Evolutionary conservation across 2,888 invertebrate species (phyloP).

Genomic region (Phorcus lineatus): DNA sequence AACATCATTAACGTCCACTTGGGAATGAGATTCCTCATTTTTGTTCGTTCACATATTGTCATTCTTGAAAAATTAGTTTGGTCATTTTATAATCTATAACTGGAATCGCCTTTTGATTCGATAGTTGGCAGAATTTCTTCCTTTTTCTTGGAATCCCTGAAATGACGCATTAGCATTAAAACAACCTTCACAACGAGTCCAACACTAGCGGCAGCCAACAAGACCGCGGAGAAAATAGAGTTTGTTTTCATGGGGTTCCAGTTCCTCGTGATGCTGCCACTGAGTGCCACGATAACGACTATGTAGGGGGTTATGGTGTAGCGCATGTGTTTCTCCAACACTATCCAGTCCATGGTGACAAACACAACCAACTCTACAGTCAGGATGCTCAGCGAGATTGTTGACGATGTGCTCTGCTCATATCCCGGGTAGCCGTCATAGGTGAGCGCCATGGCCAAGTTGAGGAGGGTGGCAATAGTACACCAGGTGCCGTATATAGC

Average conservation of each 20-base stretch:
- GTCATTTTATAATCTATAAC: no score
- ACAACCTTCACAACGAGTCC: conserved; percentile 42
- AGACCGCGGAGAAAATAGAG: conserved; percentile 58
- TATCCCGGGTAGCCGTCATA: background rate
- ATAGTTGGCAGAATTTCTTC: background rate
- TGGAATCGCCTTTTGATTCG: background rate
- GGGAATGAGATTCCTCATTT: no score
- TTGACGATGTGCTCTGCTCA: conserved; percentile 48
- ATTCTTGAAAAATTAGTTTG: no score
- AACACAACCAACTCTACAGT: conserved; percentile 56
- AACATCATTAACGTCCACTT: no score
- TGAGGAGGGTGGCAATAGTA: background rate
- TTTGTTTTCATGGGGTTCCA: conserved; percentile 56
- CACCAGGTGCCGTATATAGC: background rate
- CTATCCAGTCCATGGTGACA: conserved; percentile 62
- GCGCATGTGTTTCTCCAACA: conserved; percentile 65
- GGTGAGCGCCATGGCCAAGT: background rate
- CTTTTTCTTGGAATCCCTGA: background rate
- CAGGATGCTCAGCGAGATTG: conserved; percentile 60
- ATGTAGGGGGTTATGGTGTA: conserved; percentile 71
- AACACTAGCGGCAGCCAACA: conserved; percentile 46
- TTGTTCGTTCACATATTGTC: no score
- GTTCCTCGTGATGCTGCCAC: conserved; percentile 62
- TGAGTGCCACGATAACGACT: conserved; percentile 65
- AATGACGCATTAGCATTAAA: conserved; percentile 46